A percentile compares a stretch with the other conserved stretches of the same genome.
These are phyloP conservation scores for Micoletzkya japonica DNA, from an alignment of 2,888 invertebrate genomes.

Conservation along the genomic window DNA sequence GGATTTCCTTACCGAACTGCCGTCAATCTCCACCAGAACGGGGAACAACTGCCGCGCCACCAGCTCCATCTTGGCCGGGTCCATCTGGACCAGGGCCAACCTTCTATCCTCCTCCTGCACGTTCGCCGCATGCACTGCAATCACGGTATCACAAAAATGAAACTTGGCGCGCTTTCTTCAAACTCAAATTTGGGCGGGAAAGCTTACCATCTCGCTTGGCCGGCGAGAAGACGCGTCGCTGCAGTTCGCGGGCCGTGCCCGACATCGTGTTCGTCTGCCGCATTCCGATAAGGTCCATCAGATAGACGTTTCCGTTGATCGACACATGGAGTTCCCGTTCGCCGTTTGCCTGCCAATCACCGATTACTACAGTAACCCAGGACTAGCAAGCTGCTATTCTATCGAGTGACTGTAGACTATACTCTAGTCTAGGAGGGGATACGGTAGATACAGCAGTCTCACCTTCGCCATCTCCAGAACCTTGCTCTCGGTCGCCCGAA, in stretches of 20 bases:
- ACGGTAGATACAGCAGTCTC: not conserved
- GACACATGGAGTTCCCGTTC: slow-evolving; percentile 29
- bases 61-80: slow-evolving; percentile 73
- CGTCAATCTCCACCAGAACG: slow-evolving; percentile 95
- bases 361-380: not conserved
- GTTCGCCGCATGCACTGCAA: not conserved
- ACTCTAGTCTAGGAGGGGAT: not conserved
- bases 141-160: not conserved
- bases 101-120: slow-evolving; percentile 70
- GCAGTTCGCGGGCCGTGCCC: slow-evolving; percentile 88
- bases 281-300: slow-evolving; percentile 94
- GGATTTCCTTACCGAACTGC: slow-evolving; percentile 75
- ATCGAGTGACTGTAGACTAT: not conserved
- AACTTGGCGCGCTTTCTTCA: too few relatives aligned
- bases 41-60: slow-evolving; percentile 81
- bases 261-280: slow-evolving; percentile 98
- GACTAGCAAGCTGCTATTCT: not conserved
- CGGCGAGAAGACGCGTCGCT: slow-evolving; percentile 68
- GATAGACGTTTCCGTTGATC: slow-evolving; percentile 80
- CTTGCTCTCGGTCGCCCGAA: slow-evolving; percentile 30
- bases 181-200: too few relatives aligned
- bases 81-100: slow-evolving; percentile 75
- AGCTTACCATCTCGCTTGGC: slow-evolving; percentile 28
- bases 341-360: slow-evolving; percentile 22
- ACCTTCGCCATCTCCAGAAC: slow-evolving; percentile 33